phyloP scores from a whole-genome alignment of 2,888 invertebrate species.

The Tetragonisca angustula region DNA sequence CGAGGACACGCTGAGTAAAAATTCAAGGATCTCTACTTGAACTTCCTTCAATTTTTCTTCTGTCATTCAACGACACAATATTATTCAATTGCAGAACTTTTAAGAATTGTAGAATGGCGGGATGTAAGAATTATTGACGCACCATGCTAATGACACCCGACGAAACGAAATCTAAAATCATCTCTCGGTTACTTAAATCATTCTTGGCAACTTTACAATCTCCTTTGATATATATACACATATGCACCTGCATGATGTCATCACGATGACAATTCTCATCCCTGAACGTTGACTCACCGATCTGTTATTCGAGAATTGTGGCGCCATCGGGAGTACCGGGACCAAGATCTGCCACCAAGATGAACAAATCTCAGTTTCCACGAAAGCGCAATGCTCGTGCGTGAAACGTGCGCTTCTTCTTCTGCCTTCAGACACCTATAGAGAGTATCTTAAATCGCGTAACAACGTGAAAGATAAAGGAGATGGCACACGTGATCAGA shows the following conservation, averaged over 20 bases:
- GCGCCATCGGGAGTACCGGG: slow-evolving; percentile 7
- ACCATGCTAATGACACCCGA: slow-evolving; percentile 9
- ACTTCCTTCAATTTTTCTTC: neutral
- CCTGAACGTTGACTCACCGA: slow-evolving; percentile 54
- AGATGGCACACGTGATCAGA: neutral
- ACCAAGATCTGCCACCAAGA: neutral
- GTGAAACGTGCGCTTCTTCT: neutral
- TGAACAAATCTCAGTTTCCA: neutral
- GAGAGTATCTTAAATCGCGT: neutral
- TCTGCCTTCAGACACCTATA: neutral
- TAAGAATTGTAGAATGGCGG: no score
- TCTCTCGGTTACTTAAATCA: neutral
- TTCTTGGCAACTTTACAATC: neutral
- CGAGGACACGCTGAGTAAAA: no score
- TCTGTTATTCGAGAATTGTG: slow-evolving; percentile 27
- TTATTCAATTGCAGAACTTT: no score
- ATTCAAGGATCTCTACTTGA: neutral
- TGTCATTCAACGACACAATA: neutral
- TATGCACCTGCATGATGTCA: slow-evolving; percentile 51
- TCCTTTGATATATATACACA: neutral
- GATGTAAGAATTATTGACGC: no score
- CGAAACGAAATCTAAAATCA: slow-evolving; percentile 5
- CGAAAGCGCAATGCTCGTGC: neutral
- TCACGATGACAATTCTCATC: slow-evolving; percentile 23
- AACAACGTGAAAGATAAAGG: neutral